Conservation (phyloP, 2,888 invertebrate species). For the Callosobruchus maculatus region DNA sequence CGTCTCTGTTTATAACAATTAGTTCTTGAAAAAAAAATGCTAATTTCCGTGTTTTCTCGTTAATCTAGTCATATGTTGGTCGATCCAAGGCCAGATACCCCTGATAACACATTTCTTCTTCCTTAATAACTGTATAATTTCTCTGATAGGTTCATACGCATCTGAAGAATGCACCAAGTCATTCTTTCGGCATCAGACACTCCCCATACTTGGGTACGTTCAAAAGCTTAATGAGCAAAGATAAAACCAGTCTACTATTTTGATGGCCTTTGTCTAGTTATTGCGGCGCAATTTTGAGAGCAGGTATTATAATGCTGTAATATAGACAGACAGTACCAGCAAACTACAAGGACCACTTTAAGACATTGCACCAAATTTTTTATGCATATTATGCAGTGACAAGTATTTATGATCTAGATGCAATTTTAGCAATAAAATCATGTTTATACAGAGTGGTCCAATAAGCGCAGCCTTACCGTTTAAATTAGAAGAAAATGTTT, state of each 20-base stretch:
- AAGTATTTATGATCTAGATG: too few species aligned
- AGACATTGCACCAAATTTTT: background rate
- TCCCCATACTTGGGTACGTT: slow-evolving; percentile 62
- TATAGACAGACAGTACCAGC: background rate
- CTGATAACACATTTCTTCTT: too few species aligned
- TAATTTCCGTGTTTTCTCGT: too few species aligned
- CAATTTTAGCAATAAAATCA: too few species aligned
- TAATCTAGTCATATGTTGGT: too few species aligned
- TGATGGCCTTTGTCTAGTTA: slow-evolving; percentile 19
- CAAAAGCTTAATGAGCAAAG: slow-evolving; percentile 35
- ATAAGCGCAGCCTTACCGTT: too few species aligned
- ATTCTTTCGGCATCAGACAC: slow-evolving; percentile 76
- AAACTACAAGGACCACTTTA: background rate
- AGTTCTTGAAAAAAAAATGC: too few species aligned
- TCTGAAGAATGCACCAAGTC: slow-evolving; percentile 63
- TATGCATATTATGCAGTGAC: too few species aligned
- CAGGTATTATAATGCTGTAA: background rate
- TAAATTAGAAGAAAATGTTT: too few species aligned
- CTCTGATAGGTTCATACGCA: slow-evolving; percentile 51
- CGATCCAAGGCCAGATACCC: too few species aligned
- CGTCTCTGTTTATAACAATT: too few species aligned
- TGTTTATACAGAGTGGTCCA: too few species aligned
- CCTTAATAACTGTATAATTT: background rate
- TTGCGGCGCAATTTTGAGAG: background rate
- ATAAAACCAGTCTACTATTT: slow-evolving; percentile 39